Evolutionary conservation across 2,888 invertebrate genomes (phyloP).

Genomic region (Macropis europaea): DNA sequence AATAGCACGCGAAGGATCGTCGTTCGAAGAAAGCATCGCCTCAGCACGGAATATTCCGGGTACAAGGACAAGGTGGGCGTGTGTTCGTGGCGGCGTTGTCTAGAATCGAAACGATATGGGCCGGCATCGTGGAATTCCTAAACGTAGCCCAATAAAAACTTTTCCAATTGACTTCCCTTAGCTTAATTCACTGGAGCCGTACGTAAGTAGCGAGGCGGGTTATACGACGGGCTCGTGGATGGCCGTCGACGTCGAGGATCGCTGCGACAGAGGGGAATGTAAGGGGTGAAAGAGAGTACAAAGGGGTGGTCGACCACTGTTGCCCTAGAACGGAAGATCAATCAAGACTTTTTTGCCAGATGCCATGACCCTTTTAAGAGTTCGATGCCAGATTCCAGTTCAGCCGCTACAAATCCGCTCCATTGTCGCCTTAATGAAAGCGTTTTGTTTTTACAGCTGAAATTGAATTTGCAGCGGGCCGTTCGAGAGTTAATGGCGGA

Average conservation of each 20-base stretch:
- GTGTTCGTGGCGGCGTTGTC: conserved; percentile 39
- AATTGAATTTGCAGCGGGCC: not conserved
- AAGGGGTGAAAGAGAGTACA: not conserved
- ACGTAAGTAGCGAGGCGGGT: conserved; percentile 63
- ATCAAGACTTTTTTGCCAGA: not conserved
- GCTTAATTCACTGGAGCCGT: conserved; percentile 70
- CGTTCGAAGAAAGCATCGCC: conserved; percentile 25
- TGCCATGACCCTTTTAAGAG: not conserved
- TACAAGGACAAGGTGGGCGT: not conserved
- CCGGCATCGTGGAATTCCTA: conserved; percentile 67
- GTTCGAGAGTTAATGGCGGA: no score
- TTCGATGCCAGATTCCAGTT: not conserved
- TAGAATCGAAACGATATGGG: conserved; percentile 61
- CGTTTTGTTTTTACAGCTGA: not conserved
- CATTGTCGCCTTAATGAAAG: conserved; percentile 25
- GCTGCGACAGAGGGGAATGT: not conserved
- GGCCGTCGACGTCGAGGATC: conserved; percentile 29
- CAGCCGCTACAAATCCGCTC: conserved; percentile 36
- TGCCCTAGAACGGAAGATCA: not conserved
- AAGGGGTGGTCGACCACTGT: conserved; percentile 8
- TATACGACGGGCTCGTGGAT: conserved; percentile 45
- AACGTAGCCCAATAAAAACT: conserved; percentile 73
- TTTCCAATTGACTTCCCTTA: conserved; percentile 73
- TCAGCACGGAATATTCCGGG: conserved; percentile 25
- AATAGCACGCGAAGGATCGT: conserved; percentile 37